These are phyloP conservation scores for Gavia stellata DNA, from an alignment of 2,113 vertebrate genomes.

Conservation along the genomic window DNA sequence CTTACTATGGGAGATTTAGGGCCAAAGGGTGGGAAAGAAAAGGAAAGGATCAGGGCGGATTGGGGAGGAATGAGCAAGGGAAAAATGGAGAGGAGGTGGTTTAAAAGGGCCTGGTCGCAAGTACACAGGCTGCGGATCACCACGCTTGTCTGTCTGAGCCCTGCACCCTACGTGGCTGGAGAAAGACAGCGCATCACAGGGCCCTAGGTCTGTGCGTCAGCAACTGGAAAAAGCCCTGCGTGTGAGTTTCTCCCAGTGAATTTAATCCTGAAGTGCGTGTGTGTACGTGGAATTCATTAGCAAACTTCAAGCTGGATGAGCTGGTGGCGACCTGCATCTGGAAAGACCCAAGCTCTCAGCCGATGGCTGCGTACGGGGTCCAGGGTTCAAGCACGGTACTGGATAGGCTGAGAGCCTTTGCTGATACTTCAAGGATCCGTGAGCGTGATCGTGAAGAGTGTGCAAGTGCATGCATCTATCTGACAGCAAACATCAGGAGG, in stretches of 20 bases:
- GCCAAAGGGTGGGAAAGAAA: not conserved
- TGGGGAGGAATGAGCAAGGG: not conserved
- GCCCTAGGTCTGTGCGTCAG: not conserved
- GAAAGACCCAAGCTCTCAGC: not conserved
- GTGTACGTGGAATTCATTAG: not conserved
- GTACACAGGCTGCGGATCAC: not conserved
- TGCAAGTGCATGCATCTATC: not conserved
- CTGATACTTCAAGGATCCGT: not conserved
- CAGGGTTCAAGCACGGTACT: not conserved
- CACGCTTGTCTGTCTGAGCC: not conserved
- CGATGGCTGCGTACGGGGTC: not conserved
- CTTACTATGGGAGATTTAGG: not conserved
- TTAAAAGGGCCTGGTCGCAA: not conserved
- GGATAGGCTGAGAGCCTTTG: not conserved
- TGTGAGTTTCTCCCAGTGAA: not conserved
- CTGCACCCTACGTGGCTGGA: not conserved
- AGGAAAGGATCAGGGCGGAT: not conserved
- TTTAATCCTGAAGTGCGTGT: not conserved
- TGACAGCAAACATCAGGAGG: not conserved
- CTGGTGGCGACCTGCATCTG: not conserved
- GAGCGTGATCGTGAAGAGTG: not conserved
- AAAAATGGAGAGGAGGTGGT: not conserved
- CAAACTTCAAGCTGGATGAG: not conserved
- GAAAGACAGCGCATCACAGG: not conserved
- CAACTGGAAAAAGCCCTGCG: rapidly evolving